Percentiles rank a stretch among this genome's conserved stretches.
Conservation (phyloP, 2,113 vertebrate genomes). For the Colius striatus region DNA sequence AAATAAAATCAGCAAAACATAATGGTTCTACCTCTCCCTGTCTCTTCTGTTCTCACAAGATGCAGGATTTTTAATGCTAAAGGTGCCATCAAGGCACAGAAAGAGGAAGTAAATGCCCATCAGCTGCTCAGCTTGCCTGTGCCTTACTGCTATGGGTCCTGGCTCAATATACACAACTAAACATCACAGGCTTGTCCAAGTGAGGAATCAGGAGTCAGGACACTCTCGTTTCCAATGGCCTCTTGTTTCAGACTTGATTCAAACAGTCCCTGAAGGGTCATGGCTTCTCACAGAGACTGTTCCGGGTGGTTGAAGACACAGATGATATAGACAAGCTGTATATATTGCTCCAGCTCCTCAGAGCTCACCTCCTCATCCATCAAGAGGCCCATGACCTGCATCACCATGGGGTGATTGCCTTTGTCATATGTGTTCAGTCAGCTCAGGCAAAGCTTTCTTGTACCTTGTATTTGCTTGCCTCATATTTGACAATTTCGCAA, state of each 20-base stretch:
- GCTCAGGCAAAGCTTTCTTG: not conserved
- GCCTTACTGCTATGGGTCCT: not conserved
- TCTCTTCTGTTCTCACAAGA: not conserved
- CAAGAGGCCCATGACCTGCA: not conserved
- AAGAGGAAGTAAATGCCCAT: not conserved
- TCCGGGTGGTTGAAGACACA: not conserved
- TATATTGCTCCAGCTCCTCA: not conserved
- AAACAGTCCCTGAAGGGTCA: not conserved
- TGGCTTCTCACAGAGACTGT: fast-evolving
- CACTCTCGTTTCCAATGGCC: not conserved
- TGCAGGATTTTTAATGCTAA: not conserved
- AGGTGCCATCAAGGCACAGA: not conserved
- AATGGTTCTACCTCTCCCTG: not conserved
- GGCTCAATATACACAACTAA: fast-evolving
- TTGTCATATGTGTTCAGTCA: fast-evolving
- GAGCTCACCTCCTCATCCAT: not conserved
- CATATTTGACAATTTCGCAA: not conserved
- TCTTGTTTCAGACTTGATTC: not conserved
- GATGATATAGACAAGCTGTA: not conserved
- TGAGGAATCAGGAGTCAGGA: not conserved
- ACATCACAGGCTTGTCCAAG: not conserved
- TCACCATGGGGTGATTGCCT: fast-evolving
- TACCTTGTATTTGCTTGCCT: not conserved
- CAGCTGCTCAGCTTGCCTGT: not conserved
- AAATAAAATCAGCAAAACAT: slow-evolving; percentile 1